Evolutionary conservation across 2,113 vertebrate species (phyloP).

Genomic region (Heloderma charlesbogerti): DNA sequence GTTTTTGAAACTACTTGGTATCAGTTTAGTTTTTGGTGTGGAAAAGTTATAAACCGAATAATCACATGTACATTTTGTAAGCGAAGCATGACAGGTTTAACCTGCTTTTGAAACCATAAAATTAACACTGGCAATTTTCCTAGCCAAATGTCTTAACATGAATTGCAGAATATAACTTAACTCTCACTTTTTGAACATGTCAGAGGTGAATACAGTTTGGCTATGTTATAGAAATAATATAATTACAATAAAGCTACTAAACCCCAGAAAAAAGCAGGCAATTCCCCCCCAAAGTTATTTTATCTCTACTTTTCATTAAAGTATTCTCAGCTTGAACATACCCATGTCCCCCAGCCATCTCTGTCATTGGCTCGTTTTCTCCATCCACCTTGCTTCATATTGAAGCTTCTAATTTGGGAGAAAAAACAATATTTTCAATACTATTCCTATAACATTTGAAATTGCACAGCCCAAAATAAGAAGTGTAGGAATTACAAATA

Average conservation of each 20-base stretch:
- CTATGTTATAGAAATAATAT: not conserved
- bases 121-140: not conserved
- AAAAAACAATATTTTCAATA: constrained; percentile 31
- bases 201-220: not conserved
- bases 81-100: not conserved
- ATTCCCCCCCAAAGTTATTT: constrained; percentile 28
- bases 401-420: constrained; percentile 81
- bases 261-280: not conserved
- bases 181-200: not conserved
- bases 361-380: constrained; percentile 88
- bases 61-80: not conserved
- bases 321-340: constrained; percentile 74
- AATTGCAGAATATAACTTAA: not conserved
- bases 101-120: not conserved
- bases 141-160: not conserved
- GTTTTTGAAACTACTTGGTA: not conserved
- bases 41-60: not conserved
- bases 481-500: not conserved
- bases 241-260: not conserved
- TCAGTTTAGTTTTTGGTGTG: not conserved
- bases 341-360: constrained; percentile 91
- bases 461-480: not conserved
- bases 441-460: not conserved
- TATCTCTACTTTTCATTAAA: constrained; percentile 35
- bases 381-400: constrained; percentile 97